Evolutionary conservation across 2,888 invertebrate genomes (phyloP), one percentile per base, ranked within the genome.

Genomic region (Creontiades dilutus): DNA sequence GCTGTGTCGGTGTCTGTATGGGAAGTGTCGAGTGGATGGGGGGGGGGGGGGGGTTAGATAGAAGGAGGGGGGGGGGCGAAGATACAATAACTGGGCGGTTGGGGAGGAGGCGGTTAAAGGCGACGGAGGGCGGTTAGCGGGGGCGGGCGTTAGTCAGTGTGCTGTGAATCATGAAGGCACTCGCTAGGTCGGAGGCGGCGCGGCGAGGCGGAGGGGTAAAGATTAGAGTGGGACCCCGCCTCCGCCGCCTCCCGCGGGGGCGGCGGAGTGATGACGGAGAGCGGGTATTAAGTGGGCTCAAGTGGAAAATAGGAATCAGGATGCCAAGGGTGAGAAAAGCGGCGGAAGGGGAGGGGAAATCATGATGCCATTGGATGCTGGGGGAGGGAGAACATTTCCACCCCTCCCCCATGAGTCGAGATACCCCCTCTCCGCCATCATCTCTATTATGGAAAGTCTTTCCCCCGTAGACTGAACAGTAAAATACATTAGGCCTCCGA

Each of bases 221-320:
- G 86, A 55, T 88, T 76, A 81, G 37, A 80, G 68, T 68, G 68
- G 19, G 68, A 68, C 68, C 68, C 68, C 61, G 61, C 68, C 68
- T 68, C 68, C 68, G 5, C 68, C 23, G 5, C 68, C 3, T 23
- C 23, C 27, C 68, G 23, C 2, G 11, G 23, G 68, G 68, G 89
- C 19, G 47, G 76, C 9, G 46, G 16, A 81, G 76, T 52, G 85
- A 78, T 90, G 90, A 85, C 57, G 90, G 75, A 81, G 85, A 85
- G 85, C 68, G 80, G 87, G 91, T 90, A 90, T 91, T 91, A 91
- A 90, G 86, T 90, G 84, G 86, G 86, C 89, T 90, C 91, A 90
- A 90, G 90, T 90, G 91, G 91, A 91, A 91, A 91, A 91, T 91
- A 91, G 90, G 90, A 90, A 90, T 90, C 90, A 90, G 90, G 90